Evolutionary conservation across 1,140 invertebrate species (phyloP), one percentile per base, ranked within the genome.

Genomic region (Rhopalosiphum maidis): DNA sequence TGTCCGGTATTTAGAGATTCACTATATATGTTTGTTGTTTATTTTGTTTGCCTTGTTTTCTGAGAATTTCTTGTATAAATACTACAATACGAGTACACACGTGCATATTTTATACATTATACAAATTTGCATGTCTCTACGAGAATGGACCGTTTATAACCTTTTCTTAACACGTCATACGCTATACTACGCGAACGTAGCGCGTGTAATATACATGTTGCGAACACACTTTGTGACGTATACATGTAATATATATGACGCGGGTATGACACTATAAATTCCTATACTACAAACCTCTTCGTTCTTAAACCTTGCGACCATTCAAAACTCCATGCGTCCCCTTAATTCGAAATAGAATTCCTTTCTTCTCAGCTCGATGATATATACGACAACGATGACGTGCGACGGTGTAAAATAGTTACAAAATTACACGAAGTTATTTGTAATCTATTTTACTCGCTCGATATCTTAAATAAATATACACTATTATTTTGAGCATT

Each of bases 201-300:
- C 4, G 0, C 51, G 37, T 41, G 35, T 89, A 55, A 89, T 41
- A 41, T 54, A 89, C n/a, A n/a, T 18, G 48, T 89, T 55, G 48
- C 48, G 37, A 55, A 55, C 11, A 37, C 48, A 54, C 35, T 41
- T 89, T 55, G 35, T 89, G 88, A 89, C 35, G 51, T 55, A 25
- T 89, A 55, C 35, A 89, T 77, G 60, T 77, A 77, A 77, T 77
- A 35, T 77, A 77, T 77, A 77, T 55, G 51, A 89, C 37, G 48
- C 5, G 51, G 48, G 87, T 54, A 25, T 54, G 37, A 89, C 9
- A 22, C 23, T 22, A 54, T 55, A 89, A 89, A 89, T 89, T 89
- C 88, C 55, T 89, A 51, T 55, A 55, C 35, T 55, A 5, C 46
- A 37, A 51, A n/a, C 11, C 35, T 22, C 22, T 9, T 9, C 11